Evolutionary conservation across 1,140 invertebrate genomes (phyloP), one percentile per base, ranked within the genome.

Genomic region (Macrobrachium nipponense): DNA sequence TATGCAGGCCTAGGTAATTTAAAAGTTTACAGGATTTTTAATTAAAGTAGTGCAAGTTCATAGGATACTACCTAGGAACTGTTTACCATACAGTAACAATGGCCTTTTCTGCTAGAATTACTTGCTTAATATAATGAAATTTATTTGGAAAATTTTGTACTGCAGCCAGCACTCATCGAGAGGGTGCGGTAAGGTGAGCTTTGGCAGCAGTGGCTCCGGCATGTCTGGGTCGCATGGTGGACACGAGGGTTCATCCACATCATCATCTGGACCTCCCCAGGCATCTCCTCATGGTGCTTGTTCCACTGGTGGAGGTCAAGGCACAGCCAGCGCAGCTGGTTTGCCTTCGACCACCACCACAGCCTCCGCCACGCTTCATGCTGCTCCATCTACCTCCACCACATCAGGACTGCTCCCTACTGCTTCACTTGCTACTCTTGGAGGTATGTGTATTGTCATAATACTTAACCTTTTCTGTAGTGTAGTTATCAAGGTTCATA

Each of bases 181-280:
- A 51, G 84, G 84, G 64, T 86, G 84, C 60, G 66, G 77, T 20
- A 86, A 86, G 77, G 84, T 80, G 84, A 80, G 77, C 60, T 51
- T 86, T 68, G 77, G 84, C 15, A 73, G 84, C 77, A 80, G 66
- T 80, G 82, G 82, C 43, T 86, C 84, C 51, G 84, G 77, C 66
- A 86, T 86, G 84, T 86, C 84, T 70, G 84, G 84, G 68, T 80
- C 84, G 27, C 83, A 79, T 72, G 76, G 83, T 66, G 82, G 76
- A 51, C 84, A 86, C 27, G 84, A 86, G 59, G 66, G 64, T 44
- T 72, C 84, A 18, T 80, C 84, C 18, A 51, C 84, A 43, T 86
- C 83, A 8, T 79, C 77, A 36, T 73, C 84, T 18, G 77, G 77
- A 5, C 84, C 84, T n/a, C 83, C 83, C 18, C 83, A 68, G 23